Conservation (phyloP, 2,113 vertebrate genomes). For the Callocephalon fimbriatum region DNA sequence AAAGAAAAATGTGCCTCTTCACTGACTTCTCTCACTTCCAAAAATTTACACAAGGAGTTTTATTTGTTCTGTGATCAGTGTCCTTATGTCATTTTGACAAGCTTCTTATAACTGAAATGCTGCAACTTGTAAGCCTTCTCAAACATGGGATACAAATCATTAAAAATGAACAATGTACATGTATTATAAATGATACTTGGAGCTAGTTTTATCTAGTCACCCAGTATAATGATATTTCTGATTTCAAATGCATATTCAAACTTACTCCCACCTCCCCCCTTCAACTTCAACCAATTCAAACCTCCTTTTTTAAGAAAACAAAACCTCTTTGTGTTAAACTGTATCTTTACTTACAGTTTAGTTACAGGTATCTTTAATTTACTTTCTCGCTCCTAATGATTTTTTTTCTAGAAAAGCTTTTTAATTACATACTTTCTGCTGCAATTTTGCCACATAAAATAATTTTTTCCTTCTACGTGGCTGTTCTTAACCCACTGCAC, state of each 20-base stretch:
- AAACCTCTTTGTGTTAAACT: neutral
- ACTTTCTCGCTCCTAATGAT: neutral
- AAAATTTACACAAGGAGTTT: constrained; percentile 4
- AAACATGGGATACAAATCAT: neutral
- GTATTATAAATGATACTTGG: neutral
- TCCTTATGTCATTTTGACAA: neutral
- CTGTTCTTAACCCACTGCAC: neutral
- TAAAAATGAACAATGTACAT: neutral
- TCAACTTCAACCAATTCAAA: neutral
- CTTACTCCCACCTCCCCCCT: neutral
- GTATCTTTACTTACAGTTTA: neutral
- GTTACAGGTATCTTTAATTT: neutral
- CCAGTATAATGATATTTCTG: neutral
- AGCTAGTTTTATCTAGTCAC: neutral
- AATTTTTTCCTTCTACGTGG: neutral
- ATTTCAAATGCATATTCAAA: neutral
- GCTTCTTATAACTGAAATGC: neutral
- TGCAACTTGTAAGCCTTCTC: neutral
- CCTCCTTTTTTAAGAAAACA: neutral
- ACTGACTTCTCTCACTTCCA: neutral
- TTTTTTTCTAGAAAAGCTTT: neutral
- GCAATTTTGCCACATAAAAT: neutral
- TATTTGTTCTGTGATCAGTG: neutral
- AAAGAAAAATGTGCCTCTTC: constrained; percentile 24
- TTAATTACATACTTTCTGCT: neutral